Conservation (phyloP, 2,113 vertebrate genomes). For the Piaya cayana region DNA sequence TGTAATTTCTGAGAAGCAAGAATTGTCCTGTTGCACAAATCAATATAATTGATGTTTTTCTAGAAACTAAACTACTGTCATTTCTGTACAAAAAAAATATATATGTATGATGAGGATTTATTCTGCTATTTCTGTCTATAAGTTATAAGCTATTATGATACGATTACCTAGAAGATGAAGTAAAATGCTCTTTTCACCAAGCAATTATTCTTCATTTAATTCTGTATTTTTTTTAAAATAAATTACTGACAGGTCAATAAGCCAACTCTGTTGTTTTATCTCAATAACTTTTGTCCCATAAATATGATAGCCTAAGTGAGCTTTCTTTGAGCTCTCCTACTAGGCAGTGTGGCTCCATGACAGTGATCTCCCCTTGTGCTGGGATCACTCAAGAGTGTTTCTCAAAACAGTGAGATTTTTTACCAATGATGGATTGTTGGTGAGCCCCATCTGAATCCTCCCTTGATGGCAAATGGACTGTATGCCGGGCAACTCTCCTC, state of each 20-base stretch:
- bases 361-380: too few species aligned
- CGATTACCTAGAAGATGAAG: not conserved
- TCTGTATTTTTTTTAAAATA: not conserved
- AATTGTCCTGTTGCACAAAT: not conserved
- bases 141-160: not conserved
- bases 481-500: too few species aligned
- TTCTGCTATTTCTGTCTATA: conserved; percentile 20
- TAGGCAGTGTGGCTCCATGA: too few species aligned
- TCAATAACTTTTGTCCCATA: not conserved
- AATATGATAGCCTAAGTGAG: too few species aligned
- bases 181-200: not conserved
- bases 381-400: too few species aligned
- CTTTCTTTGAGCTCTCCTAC: too few species aligned
- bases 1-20: not conserved
- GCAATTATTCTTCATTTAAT: not conserved
- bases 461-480: too few species aligned
- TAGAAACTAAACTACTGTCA: not conserved
- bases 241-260: not conserved
- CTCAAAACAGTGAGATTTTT: too few species aligned
- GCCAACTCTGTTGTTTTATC: not conserved
- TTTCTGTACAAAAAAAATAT: not conserved
- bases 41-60: not conserved
- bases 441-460: too few species aligned
- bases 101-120: not conserved
- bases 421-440: too few species aligned